These are phyloP conservation scores for Helicoverpa armigera DNA, from an alignment of 1,140 invertebrate genomes.

Conservation along the genomic window DNA sequence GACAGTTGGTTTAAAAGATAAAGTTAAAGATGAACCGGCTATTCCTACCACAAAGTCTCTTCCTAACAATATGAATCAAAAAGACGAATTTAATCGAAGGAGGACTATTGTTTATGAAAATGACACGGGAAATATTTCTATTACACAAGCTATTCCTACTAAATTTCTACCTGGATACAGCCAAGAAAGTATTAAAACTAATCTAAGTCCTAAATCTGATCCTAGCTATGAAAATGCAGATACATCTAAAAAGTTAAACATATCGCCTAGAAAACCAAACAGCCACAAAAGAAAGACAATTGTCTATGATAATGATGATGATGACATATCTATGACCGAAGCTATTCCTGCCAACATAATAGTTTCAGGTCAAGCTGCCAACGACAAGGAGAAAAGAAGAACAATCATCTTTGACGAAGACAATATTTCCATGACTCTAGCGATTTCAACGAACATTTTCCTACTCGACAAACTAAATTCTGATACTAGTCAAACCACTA, in stretches of 20 bases:
- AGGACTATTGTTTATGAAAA: constrained; percentile 55
- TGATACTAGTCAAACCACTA: neutral
- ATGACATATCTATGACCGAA: constrained; percentile 21
- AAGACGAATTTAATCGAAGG: constrained; percentile 11
- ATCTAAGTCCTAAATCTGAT: neutral
- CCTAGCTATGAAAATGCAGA: too few relatives aligned
- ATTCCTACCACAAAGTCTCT: neutral
- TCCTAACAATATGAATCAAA: neutral
- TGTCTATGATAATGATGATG: constrained; percentile 27
- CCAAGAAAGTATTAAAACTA: neutral
- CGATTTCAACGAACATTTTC: neutral
- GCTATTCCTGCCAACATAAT: neutral
- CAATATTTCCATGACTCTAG: neutral
- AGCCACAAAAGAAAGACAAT: constrained; percentile 15
- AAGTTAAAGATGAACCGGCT: neutral
- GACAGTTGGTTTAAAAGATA: neutral
- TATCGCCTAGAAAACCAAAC: neutral
- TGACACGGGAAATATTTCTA: constrained; percentile 59
- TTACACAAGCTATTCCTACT: constrained; percentile 55
- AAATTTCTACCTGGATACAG: neutral
- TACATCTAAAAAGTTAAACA: neutral
- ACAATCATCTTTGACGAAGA: constrained; percentile 53
- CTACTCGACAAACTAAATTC: constrained; percentile 2
- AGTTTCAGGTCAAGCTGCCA: neutral
- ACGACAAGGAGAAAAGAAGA: constrained; percentile 12